These are phyloP conservation scores for Phrynocephalus forsythii DNA, from an alignment of 2,797 vertebrate species.

Conservation along the genomic window DNA sequence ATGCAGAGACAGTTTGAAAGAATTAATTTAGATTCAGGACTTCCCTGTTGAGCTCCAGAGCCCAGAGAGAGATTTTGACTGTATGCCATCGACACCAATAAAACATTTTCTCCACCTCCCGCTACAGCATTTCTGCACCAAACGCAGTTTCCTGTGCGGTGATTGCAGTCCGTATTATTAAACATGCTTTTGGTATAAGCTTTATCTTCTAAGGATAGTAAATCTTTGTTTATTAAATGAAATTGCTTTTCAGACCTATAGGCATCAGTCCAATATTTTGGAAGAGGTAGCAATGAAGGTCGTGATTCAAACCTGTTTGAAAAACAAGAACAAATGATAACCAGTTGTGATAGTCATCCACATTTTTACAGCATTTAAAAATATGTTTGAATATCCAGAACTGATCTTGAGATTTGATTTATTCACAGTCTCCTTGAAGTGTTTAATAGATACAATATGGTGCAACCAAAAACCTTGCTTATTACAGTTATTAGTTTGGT, in stretches of 20 bases:
- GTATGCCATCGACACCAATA: slow-evolving; percentile 50
- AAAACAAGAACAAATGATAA: slow-evolving; percentile 82
- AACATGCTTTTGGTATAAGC: slow-evolving; percentile 63
- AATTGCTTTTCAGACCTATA: slow-evolving; percentile 71
- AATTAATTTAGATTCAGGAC: slow-evolving; percentile 48
- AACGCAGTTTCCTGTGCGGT: slow-evolving; percentile 63
- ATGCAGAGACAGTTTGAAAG: slow-evolving; percentile 23
- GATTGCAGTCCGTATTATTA: slow-evolving; percentile 61
- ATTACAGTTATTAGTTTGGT: slow-evolving; percentile 85
- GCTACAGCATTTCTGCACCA: slow-evolving; percentile 57
- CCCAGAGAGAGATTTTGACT: slow-evolving; percentile 56
- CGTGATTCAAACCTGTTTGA: slow-evolving; percentile 78
- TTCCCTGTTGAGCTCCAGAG: slow-evolving; percentile 51
- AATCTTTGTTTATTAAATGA: slow-evolving; percentile 75
- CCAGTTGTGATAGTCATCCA: slow-evolving; percentile 82
- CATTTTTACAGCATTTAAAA: slow-evolving; percentile 83
- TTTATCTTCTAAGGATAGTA: slow-evolving; percentile 73
- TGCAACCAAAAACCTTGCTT: slow-evolving; percentile 83
- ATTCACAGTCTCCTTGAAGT: slow-evolving; percentile 83
- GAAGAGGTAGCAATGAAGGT: slow-evolving; percentile 73
- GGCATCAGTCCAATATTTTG: slow-evolving; percentile 61
- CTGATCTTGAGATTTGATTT: slow-evolving; percentile 84
- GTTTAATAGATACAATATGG: slow-evolving; percentile 87
- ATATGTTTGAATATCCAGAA: slow-evolving; percentile 82
- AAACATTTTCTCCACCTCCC: slow-evolving; percentile 54